A percentile compares a stretch with the other conserved stretches of the same genome.
Conservation (phyloP, 92 coral and sea anemone species). For the Parazoanthus darwini region DNA sequence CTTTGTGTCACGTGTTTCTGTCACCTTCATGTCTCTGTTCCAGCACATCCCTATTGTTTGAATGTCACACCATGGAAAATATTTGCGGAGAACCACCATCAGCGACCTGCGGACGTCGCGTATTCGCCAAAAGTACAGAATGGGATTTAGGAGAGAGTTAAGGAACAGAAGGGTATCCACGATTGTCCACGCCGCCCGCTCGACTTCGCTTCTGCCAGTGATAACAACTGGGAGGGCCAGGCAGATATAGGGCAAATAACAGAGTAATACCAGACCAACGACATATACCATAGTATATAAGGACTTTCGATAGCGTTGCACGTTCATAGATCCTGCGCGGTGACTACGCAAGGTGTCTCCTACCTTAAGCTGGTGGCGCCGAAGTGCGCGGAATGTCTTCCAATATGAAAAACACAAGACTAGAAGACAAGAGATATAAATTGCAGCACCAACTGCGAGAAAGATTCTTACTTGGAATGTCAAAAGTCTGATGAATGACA, state of each 20-base stretch:
- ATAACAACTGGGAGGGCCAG: slow-evolving; percentile 43
- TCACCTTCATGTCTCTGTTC: neutral
- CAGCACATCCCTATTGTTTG: neutral
- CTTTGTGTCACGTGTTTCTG: slow-evolving; percentile 25
- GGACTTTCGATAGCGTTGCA: slow-evolving; percentile 41
- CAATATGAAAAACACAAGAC: slow-evolving; percentile 47
- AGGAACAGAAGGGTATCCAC: slow-evolving; percentile 48
- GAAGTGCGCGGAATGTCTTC: slow-evolving; percentile 45
- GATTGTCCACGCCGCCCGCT: slow-evolving; percentile 51
- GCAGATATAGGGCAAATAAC: slow-evolving; percentile 59
- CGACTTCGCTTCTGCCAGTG: slow-evolving; percentile 43
- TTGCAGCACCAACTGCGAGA: slow-evolving; percentile 41
- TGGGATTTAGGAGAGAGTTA: slow-evolving; percentile 57
- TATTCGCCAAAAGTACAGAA: slow-evolving; percentile 59
- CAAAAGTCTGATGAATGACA: slow-evolving; percentile 53
- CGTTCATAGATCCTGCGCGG: slow-evolving; percentile 12
- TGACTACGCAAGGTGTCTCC: slow-evolving; percentile 8
- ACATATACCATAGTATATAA: slow-evolving; percentile 55
- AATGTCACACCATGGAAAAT: neutral
- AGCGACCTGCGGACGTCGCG: slow-evolving; percentile 51
- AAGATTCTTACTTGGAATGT: slow-evolving; percentile 44
- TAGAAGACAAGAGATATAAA: slow-evolving; percentile 43
- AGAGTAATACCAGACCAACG: slow-evolving; percentile 47
- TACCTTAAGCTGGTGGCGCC: slow-evolving; percentile 7
- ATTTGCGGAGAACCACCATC: neutral